Conservation (phyloP, 2,113 vertebrate genomes). For the Numida meleagris region DNA sequence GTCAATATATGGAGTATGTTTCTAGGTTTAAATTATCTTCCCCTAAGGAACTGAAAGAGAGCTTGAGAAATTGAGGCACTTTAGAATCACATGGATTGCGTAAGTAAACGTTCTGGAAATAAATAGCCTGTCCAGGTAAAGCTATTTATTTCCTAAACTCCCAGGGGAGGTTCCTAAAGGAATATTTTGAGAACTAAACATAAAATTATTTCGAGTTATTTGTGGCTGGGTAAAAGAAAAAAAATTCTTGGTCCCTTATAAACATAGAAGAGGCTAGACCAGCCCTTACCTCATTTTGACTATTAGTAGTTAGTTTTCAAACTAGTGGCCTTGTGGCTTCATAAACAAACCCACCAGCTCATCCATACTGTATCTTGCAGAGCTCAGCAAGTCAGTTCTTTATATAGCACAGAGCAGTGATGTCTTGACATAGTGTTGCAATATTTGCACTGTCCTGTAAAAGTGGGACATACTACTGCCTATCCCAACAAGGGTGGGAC, state of each 20-base stretch:
- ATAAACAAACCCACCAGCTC: neutral
- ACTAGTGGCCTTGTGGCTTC: constrained; percentile 27
- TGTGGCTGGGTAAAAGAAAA: neutral
- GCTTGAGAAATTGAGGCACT: constrained; percentile 63
- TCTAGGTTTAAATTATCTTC: constrained; percentile 42
- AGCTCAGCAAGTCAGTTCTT: neutral
- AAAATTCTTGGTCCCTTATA: constrained; percentile 25
- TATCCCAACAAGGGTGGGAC: neutral
- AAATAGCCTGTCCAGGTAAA: constrained; percentile 67
- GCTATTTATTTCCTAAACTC: constrained; percentile 68
- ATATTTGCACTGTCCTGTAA: neutral
- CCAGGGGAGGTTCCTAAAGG: constrained; percentile 28
- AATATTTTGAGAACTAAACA: constrained; percentile 64
- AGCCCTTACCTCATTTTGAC: constrained; percentile 44
- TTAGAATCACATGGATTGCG: constrained; percentile 64
- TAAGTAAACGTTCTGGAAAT: constrained; percentile 67
- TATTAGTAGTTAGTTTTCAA: constrained; percentile 45
- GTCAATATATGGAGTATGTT: constrained; percentile 12
- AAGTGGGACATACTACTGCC: neutral
- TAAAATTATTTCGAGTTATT: constrained; percentile 58
- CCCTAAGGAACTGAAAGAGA: constrained; percentile 58
- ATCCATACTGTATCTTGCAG: neutral
- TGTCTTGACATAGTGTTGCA: neutral
- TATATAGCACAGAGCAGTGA: constrained; percentile 1
- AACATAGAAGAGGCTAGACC: constrained; percentile 11